Evolutionary conservation across 64 coral and sea anemone genomes (phyloP).

Genomic region (Acropora yongei): DNA sequence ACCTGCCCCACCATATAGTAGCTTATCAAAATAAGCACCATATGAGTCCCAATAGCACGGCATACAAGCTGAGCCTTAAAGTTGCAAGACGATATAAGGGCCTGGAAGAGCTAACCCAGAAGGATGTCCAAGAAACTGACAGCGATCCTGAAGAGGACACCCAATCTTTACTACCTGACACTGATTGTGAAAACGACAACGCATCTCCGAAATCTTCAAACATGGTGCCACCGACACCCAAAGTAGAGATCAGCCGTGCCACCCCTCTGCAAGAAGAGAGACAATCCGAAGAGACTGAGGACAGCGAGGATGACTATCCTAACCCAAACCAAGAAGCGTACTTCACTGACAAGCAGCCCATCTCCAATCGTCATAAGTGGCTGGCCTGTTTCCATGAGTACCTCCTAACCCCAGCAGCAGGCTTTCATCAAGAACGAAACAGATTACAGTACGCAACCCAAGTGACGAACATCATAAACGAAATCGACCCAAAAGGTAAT

Average conservation of each 20-base stretch:
- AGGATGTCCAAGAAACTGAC: background rate
- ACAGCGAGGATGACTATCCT: background rate
- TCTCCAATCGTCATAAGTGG: background rate
- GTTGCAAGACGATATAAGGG: background rate
- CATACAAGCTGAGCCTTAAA: background rate
- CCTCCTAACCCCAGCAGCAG: background rate
- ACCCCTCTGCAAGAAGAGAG: background rate
- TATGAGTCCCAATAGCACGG: background rate
- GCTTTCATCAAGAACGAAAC: background rate
- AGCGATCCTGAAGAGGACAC: background rate
- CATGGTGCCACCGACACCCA: background rate
- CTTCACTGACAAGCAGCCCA: background rate
- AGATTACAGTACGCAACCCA: background rate
- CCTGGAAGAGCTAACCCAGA: background rate
- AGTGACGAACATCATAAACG: background rate
- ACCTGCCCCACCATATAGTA: background rate
- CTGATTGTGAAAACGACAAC: background rate
- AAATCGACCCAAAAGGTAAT: background rate
- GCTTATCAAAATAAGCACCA: background rate
- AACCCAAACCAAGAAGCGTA: background rate
- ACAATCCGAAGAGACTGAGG: background rate
- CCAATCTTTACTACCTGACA: background rate
- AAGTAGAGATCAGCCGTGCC: background rate
- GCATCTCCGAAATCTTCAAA: background rate
- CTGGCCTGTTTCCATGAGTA: background rate